Conservation (phyloP, 2,888 invertebrate genomes). For the Spodoptera picta region DNA sequence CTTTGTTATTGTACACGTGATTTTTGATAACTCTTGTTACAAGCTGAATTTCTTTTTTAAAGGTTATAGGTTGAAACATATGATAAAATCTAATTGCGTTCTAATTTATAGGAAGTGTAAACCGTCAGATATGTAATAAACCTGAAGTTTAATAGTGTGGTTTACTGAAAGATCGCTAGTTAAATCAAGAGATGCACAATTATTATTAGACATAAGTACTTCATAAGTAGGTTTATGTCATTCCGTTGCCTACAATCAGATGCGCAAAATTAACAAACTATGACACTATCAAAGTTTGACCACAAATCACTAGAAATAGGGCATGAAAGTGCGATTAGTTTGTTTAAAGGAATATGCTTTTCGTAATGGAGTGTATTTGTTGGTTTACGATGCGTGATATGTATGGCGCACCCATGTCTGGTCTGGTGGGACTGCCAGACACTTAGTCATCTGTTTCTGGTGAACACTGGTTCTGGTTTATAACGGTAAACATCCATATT, state of each 20-base stretch:
- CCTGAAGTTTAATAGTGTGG: too few relatives aligned
- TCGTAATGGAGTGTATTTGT: constrained; percentile 4
- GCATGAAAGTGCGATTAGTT: constrained; percentile 28
- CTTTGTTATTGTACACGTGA: too few relatives aligned
- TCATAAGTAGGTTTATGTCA: constrained; percentile 31
- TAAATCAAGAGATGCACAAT: not conserved
- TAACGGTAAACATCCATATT: constrained; percentile 22
- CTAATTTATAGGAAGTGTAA: too few relatives aligned
- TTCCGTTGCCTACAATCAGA: constrained; percentile 11
- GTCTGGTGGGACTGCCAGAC: constrained; percentile 4
- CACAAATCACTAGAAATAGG: constrained; percentile 17
- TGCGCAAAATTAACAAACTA: constrained; percentile 2
- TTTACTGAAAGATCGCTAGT: too few relatives aligned
- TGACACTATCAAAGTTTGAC: not conserved
- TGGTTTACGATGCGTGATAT: constrained; percentile 1
- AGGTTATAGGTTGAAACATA: too few relatives aligned
- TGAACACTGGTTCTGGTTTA: constrained; percentile 11
- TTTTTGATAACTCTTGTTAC: too few relatives aligned
- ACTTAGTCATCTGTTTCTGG: constrained; percentile 15
- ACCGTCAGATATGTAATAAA: too few relatives aligned
- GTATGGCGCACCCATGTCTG: not conserved
- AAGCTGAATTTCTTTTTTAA: too few relatives aligned
- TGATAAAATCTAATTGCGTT: too few relatives aligned
- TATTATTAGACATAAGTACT: constrained; percentile 17
- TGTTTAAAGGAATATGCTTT: not conserved